Evolutionary conservation across 2,888 invertebrate genomes (phyloP).

Genomic region (Leucania comma): DNA sequence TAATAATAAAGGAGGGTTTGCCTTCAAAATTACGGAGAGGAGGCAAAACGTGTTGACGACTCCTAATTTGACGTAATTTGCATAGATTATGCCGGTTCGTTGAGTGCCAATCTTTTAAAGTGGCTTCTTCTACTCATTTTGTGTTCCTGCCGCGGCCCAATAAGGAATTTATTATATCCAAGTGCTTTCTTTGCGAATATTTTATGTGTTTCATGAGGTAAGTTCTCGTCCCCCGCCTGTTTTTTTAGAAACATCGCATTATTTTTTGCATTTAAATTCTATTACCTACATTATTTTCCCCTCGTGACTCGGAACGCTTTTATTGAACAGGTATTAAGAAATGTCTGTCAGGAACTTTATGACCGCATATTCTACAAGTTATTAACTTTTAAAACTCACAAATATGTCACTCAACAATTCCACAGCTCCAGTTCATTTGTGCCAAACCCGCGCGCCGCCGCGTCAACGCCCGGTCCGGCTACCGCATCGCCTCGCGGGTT

Average conservation of each 20-base stretch:
- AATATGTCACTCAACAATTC: conserved; percentile 19
- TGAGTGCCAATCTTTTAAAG: conserved; percentile 91
- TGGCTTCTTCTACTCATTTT: conserved; percentile 89
- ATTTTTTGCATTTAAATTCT: conserved; percentile 29
- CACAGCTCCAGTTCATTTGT: conserved; percentile 18
- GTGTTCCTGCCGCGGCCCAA: conserved; percentile 84
- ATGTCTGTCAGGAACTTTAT: not conserved
- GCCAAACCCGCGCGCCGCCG: not conserved
- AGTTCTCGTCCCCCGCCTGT: conserved; percentile 67
- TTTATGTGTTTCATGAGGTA: conserved; percentile 74
- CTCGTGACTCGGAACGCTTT: not conserved
- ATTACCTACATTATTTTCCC: conserved; percentile 21
- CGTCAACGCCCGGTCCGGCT: conserved; percentile 2
- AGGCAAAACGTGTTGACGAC: conserved; percentile 88
- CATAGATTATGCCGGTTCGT: conserved; percentile 90
- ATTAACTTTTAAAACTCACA: conserved; percentile 1
- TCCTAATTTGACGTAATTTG: conserved; percentile 91
- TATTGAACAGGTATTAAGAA: not conserved
- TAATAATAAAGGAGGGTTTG: conserved; percentile 90
- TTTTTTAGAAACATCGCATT: conserved; percentile 58
- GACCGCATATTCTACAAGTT: conserved; percentile 3
- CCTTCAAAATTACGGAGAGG: conserved; percentile 86
- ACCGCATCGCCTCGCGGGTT: conserved; percentile 13
- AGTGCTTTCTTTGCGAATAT: conserved; percentile 76
- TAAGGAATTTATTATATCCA: conserved; percentile 87